Base-by-base conservation (phyloP, 2,797 vertebrate genomes). In the Sebastes itinus region DNA sequence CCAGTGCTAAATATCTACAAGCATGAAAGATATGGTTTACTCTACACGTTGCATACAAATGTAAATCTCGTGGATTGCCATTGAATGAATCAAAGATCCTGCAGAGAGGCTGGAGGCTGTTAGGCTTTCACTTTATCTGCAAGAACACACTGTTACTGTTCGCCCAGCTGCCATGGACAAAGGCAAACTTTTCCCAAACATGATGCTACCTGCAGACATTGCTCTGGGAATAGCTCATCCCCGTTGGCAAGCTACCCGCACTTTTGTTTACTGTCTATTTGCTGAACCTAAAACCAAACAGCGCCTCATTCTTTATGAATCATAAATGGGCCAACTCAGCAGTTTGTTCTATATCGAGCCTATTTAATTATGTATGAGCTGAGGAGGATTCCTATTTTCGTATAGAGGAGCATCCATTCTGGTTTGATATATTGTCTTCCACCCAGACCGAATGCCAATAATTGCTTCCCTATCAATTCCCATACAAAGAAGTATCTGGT, bases 321-420 rank as follows among this genome's bases (percentile, higher is more conserved):
- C 78, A 72, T 78, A 86, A 87, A 90, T 88, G 73, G 83, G 65
- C 62, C 68, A 77, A 55, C 42, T 69, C 84, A 78, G 84, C 80
- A 80, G 70, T 81, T 89, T 85, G 81, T 65, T 85, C 86, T 85
- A 87, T 84, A 88, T 84, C 20, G 0, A 80, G 81, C 22, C 56
- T 62, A 73, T 84, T 93, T 68, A 87, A 92, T 89, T 74, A 93
- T 91, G 75, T 5, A 92, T 86, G 78, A 89, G 83, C 61, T 33
- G 54, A 63, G 33, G 83, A 88, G 72, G 78, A 80, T 75, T 83
- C 68, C 76, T 73, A 54, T 75, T 56, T 81, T 56, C 0, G 6
- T 7, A 49, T 20, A 70, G 35, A 55, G 58, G 61, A 65, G 14
- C 38, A 77, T 74, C 67, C 64, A 7, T 20, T 77, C 11, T 58